Percentiles rank a stretch among this genome's conserved stretches.
Evolutionary conservation across 2,888 invertebrate genomes (phyloP).

Genomic region (Tetropium fuscum): DNA sequence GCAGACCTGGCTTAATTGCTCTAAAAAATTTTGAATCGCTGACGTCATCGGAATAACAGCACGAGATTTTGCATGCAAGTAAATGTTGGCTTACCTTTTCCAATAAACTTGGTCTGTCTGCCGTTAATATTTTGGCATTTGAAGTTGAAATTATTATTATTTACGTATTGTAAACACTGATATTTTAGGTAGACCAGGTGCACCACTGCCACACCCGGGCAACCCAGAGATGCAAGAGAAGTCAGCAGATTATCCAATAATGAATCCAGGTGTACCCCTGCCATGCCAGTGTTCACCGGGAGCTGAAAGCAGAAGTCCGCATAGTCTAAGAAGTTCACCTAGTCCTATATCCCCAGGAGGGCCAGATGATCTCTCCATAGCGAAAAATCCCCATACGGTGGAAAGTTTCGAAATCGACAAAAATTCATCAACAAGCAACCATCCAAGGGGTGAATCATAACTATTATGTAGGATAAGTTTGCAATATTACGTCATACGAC

Average conservation of each 20-base stretch:
- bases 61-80: no score
- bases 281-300: slow-evolving; percentile 61
- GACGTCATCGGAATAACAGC: no score
- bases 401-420: slow-evolving; percentile 37
- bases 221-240: slow-evolving; percentile 44
- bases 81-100: no score
- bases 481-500: slow-evolving; percentile 6
- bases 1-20: no score
- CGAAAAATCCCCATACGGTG: slow-evolving; percentile 40
- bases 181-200: slow-evolving; percentile 49
- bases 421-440: slow-evolving; percentile 18
- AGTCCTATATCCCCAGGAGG: slow-evolving; percentile 61
- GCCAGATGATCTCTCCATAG: slow-evolving; percentile 61
- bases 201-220: slow-evolving; percentile 43
- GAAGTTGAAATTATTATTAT: no score
- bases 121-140: no score
- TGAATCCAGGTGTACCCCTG: slow-evolving; percentile 52
- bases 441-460: slow-evolving; percentile 19
- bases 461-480: background rate
- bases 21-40: no score
- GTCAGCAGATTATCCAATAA: slow-evolving; percentile 51
- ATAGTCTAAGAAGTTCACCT: slow-evolving; percentile 51
- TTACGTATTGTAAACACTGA: no score
- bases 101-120: no score
- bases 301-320: slow-evolving; percentile 53